These are phyloP conservation scores for Thereva unica DNA, from an alignment of 2,888 invertebrate genomes.

Conservation along the genomic window DNA sequence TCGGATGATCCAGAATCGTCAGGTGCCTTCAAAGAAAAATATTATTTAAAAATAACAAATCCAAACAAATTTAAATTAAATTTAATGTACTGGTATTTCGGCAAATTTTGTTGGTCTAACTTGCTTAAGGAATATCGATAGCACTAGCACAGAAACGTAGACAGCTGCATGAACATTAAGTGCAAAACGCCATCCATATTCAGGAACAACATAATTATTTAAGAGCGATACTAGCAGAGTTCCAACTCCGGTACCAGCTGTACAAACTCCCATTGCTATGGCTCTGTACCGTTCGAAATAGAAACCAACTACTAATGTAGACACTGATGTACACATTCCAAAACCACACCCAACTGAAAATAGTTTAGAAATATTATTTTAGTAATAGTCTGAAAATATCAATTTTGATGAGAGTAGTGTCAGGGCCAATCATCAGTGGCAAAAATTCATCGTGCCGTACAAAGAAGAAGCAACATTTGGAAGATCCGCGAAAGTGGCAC, in stretches of 20 bases:
- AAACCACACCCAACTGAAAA: constrained; percentile 63
- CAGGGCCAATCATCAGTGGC: too few species aligned
- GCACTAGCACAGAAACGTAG: constrained; percentile 44
- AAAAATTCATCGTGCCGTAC: too few species aligned
- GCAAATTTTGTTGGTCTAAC: constrained; percentile 40
- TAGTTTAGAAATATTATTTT: constrained; percentile 2
- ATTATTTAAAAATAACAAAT: too few species aligned
- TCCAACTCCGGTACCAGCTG: constrained; percentile 73
- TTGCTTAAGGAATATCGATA: constrained; percentile 47
- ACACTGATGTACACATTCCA: constrained; percentile 72
- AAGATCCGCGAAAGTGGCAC: too few species aligned
- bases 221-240: constrained; percentile 66
- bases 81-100: not conserved
- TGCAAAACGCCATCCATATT: constrained; percentile 64
- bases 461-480: too few species aligned
- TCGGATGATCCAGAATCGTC: not conserved
- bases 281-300: constrained; percentile 77
- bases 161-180: constrained; percentile 60
- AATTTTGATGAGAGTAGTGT: too few species aligned
- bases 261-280: constrained; percentile 73
- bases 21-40: not conserved
- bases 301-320: constrained; percentile 72
- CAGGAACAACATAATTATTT: constrained; percentile 58
- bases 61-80: too few species aligned
- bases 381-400: too few species aligned